phyloP scores from a whole-genome alignment of 1,140 invertebrate genomes.

The Trachelipus rathkii region DNA sequence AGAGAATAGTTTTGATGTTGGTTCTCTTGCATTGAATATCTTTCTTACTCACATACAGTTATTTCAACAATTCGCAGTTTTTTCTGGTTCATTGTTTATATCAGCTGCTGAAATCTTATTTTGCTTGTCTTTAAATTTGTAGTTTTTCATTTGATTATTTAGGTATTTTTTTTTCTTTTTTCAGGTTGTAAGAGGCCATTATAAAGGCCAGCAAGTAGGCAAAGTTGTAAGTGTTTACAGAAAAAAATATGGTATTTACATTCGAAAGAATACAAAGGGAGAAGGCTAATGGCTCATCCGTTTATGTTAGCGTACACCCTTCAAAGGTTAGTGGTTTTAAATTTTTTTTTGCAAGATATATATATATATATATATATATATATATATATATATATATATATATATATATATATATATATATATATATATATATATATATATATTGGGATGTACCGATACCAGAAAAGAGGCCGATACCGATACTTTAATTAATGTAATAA shows the following conservation, averaged over 20 bases:
- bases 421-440: too few species aligned
- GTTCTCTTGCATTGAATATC: conserved; percentile 20
- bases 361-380: too few species aligned
- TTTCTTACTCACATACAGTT: conserved; percentile 2
- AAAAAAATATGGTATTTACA: conserved; percentile 97
- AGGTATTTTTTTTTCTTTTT: conserved; percentile 46
- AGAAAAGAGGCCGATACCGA: too few species aligned
- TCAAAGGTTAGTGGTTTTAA: conserved; percentile 71
- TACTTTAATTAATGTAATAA: too few species aligned
- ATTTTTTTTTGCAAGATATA: background rate
- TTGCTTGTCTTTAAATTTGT: background rate
- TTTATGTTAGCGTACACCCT: conserved; percentile 97
- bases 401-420: too few species aligned
- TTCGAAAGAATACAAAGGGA: conserved; percentile 98
- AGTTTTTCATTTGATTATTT: background rate
- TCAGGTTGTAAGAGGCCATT: conserved; percentile 92
- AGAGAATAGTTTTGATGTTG: background rate
- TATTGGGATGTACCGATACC: too few species aligned
- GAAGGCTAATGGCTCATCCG: conserved; percentile 96
- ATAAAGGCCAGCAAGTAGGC: conserved; percentile 97
- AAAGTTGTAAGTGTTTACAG: conserved; percentile 97
- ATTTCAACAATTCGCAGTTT: conserved; percentile 14
- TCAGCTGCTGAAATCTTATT: background rate
- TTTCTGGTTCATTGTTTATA: conserved; percentile 10
- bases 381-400: too few species aligned